Conservation (phyloP, 2,888 invertebrate species). For the Conomelus anceps region DNA sequence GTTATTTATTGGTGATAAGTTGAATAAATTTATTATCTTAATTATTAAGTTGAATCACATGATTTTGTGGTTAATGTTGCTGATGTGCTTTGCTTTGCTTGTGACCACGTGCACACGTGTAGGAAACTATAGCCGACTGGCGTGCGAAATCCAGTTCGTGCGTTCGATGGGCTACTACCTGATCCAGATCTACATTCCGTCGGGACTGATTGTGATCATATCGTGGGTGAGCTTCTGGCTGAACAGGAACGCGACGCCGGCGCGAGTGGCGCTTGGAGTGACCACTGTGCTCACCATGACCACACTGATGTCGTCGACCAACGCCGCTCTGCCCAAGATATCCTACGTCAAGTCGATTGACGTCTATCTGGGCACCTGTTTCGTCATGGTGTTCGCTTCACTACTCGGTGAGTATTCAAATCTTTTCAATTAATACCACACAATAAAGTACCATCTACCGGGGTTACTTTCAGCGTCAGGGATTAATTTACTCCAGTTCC, state of each 20-base stretch:
- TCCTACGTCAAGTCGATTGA: conserved; percentile 97
- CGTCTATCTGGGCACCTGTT: conserved; percentile 94
- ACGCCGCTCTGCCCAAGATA: conserved; percentile 94
- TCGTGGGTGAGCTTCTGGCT: conserved; percentile 97
- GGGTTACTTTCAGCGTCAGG: no score
- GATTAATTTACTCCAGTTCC: no score
- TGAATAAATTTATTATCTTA: no score
- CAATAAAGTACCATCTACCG: no score
- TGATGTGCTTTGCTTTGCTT: background rate
- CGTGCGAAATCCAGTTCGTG: conserved; percentile 94
- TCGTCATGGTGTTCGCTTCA: conserved; percentile 98
- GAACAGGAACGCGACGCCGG: conserved; percentile 90
- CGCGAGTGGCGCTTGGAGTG: conserved; percentile 86
- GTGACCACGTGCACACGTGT: conserved; percentile 37
- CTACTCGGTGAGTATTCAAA: conserved; percentile 67
- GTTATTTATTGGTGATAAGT: no score
- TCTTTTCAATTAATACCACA: background rate
- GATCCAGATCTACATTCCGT: conserved; percentile 97
- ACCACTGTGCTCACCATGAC: conserved; percentile 97
- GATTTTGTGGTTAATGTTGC: no score
- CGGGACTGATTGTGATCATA: conserved; percentile 93
- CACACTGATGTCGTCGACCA: conserved; percentile 93
- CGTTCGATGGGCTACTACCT: conserved; percentile 98
- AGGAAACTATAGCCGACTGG: conserved; percentile 95
- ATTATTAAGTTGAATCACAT: no score